phyloP scores from a whole-genome alignment of 2,113 vertebrate species.

The Morone chrysops region DNA sequence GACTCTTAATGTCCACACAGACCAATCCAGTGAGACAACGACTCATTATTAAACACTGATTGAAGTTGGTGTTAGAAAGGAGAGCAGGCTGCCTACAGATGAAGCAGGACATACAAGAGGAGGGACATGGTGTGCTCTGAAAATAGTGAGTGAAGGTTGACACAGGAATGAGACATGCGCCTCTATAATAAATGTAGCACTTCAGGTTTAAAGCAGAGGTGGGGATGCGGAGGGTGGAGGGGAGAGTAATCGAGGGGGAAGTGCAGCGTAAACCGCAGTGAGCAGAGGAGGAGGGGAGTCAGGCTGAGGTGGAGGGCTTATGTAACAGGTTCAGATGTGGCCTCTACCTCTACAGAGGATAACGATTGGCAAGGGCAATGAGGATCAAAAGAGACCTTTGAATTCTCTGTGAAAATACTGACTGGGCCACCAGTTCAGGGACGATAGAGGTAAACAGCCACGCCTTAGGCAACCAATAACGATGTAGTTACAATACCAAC shows the following conservation, averaged over 20 bases:
- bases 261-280: constrained; percentile 54
- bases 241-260: constrained; percentile 31
- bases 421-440: constrained; percentile 18
- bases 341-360: constrained; percentile 67
- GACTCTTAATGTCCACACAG: constrained; percentile 34
- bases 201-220: constrained; percentile 41
- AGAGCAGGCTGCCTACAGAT: constrained; percentile 20
- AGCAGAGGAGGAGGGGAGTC: constrained; percentile 49
- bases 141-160: constrained; percentile 21
- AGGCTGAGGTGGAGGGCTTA: constrained; percentile 67
- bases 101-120: constrained; percentile 1
- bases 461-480: background rate
- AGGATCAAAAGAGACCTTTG: constrained; percentile 66
- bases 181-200: constrained; percentile 34
- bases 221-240: constrained; percentile 24
- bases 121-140: constrained; percentile 9
- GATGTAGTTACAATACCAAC: no score
- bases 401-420: constrained; percentile 51
- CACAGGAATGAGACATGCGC: constrained; percentile 6
- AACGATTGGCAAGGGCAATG: constrained; percentile 62
- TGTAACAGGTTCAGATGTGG: constrained; percentile 76
- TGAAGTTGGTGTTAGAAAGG: constrained; percentile 19
- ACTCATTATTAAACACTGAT: constrained; percentile 54
- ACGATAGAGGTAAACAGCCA: constrained; percentile 32
- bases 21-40: background rate